Percentiles rank a stretch among this genome's conserved stretches.
phyloP scores from a whole-genome alignment of 2,113 vertebrate genomes.

The Amphilophus citrinellus region DNA sequence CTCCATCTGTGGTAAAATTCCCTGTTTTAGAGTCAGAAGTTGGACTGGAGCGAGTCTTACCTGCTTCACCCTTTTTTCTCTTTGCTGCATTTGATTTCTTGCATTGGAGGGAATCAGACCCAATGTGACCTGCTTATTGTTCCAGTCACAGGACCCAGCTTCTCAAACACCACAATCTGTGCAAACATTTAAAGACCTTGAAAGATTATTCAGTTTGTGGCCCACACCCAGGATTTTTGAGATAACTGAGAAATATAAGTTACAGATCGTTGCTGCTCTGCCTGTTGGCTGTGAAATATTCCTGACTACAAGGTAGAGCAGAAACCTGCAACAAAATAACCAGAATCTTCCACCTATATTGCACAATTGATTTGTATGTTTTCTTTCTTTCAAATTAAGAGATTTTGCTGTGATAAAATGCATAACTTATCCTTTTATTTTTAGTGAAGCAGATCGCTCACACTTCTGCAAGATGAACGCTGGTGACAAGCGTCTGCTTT shows the following conservation, averaged over 20 bases:
- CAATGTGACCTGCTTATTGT: neutral
- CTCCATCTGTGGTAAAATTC: fast-evolving
- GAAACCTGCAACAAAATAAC: neutral
- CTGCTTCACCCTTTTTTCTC: neutral
- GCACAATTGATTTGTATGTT: neutral
- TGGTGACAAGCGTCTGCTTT: constrained; percentile 11
- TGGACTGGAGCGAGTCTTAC: neutral
- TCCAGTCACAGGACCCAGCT: neutral
- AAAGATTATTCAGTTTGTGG: neutral
- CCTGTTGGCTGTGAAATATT: neutral
- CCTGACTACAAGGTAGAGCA: constrained; percentile 22
- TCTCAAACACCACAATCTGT: constrained; percentile 20
- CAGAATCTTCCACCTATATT: neutral
- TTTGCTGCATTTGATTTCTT: neutral
- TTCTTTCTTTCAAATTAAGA: neutral
- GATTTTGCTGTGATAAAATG: neutral
- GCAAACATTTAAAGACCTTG: neutral
- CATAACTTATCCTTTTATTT: neutral
- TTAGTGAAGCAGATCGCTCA: constrained; percentile 2
- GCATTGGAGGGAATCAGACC: neutral
- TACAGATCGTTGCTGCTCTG: fast-evolving
- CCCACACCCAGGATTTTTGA: constrained; percentile 3
- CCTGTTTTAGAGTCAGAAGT: fast-evolving
- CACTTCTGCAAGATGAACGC: constrained; percentile 24
- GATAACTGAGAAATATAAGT: constrained; percentile 44